phyloP scores from a whole-genome alignment of 2,888 invertebrate species.

The Stenotaenia linearis region DNA sequence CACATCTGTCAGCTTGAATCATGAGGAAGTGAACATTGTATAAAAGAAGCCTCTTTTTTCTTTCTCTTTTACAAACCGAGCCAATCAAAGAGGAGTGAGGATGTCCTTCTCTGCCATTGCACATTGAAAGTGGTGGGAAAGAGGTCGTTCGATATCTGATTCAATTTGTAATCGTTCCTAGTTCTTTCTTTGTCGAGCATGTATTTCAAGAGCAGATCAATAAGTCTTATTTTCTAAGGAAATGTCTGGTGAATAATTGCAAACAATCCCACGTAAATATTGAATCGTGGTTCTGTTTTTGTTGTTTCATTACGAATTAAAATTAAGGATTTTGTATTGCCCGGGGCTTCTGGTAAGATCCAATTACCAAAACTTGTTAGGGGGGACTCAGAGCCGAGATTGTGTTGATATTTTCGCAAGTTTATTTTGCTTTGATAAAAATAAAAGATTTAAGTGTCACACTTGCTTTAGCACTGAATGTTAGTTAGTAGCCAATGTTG shows the following conservation, averaged over 20 bases:
- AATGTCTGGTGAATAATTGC: neutral
- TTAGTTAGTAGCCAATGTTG: conserved; percentile 9
- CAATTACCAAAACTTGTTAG: too few species aligned
- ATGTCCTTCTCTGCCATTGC: neutral
- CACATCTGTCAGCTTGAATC: conserved; percentile 4
- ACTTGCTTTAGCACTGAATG: neutral
- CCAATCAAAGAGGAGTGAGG: neutral
- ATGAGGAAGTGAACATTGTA: neutral
- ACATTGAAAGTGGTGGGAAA: neutral
- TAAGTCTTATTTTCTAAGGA: neutral
- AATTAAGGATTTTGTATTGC: too few species aligned
- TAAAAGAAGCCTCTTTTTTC: neutral
- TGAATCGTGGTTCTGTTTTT: too few species aligned
- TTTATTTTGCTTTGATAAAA: neutral
- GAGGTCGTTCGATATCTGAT: neutral
- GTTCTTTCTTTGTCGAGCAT: neutral
- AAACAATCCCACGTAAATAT: too few species aligned
- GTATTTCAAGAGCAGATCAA: neutral
- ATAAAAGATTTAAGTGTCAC: neutral
- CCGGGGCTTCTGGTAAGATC: too few species aligned
- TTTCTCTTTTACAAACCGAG: neutral
- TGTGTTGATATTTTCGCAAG: neutral
- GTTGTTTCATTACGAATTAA: too few species aligned
- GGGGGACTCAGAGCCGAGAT: too few species aligned
- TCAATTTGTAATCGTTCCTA: neutral